Conservation (phyloP, 2,113 vertebrate species). For the Erythrocercus mccallii region DNA sequence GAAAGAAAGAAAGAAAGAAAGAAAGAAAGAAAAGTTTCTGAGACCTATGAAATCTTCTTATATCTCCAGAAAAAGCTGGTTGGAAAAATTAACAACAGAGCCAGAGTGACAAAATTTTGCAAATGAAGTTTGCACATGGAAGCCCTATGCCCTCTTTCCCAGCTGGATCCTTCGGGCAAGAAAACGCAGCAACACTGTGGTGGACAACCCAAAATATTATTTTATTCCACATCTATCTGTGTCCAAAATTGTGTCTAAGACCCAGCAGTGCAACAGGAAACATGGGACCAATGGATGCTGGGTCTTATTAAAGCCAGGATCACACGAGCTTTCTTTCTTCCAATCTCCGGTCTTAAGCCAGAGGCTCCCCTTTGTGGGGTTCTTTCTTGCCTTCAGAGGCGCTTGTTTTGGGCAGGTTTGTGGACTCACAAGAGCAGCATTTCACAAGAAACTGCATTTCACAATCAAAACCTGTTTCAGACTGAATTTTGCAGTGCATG, state of each 20-base stretch:
- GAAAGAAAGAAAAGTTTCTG: background rate
- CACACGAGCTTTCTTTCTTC: background rate
- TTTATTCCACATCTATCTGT: background rate
- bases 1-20: too few relatives aligned
- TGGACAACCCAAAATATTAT: background rate
- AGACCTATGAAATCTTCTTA: background rate
- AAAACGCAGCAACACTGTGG: background rate
- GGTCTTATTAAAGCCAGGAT: background rate
- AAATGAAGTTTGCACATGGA: background rate
- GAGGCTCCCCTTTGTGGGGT: background rate
- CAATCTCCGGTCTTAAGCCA: background rate
- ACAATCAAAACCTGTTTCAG: background rate
- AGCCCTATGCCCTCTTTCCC: fast-evolving
- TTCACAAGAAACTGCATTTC: background rate
- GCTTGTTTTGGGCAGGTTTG: fast-evolving
- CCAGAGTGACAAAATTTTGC: background rate
- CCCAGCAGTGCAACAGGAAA: fast-evolving
- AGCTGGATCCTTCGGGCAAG: background rate
- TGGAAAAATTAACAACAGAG: background rate
- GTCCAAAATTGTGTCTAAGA: background rate
- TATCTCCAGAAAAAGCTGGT: background rate
- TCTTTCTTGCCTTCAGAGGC: too few relatives aligned
- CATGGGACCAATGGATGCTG: fast-evolving
- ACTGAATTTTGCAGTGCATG: background rate
- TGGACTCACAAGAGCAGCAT: too few relatives aligned